phyloP scores from a whole-genome alignment of 2,797 vertebrate species.

The Anguilla obscura region DNA sequence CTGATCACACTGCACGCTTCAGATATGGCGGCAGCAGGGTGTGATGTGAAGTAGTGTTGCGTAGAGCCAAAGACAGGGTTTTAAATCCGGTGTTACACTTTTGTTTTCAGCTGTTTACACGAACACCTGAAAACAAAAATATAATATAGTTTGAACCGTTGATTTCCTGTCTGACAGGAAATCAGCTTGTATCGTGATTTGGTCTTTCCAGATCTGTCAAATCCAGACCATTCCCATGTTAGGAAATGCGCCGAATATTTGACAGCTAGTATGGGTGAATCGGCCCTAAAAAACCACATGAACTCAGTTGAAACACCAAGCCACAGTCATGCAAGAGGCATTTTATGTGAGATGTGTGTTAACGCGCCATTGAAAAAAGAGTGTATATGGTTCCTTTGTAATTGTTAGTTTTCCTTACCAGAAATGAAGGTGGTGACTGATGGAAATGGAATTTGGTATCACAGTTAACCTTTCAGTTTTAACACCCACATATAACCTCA shows the following conservation, averaged over 20 bases:
- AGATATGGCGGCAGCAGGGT: background rate
- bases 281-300: background rate
- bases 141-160: background rate
- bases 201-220: background rate
- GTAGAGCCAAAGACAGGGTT: background rate
- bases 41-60: background rate
- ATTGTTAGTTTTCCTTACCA: background rate
- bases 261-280: background rate
- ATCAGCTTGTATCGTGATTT: background rate
- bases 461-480: background rate
- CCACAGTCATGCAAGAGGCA: background rate
- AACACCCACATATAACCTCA: background rate
- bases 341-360: background rate
- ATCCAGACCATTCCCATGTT: background rate
- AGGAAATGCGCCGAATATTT: background rate
- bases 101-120: background rate
- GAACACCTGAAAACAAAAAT: too few species aligned
- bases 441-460: background rate
- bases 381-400: background rate
- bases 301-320: background rate
- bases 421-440: background rate
- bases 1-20: background rate
- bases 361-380: too few species aligned
- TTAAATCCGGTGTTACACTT: background rate
- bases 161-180: background rate